Base-by-base conservation (phyloP, 2,888 invertebrate species). In the Nomada ruficornis region DNA sequence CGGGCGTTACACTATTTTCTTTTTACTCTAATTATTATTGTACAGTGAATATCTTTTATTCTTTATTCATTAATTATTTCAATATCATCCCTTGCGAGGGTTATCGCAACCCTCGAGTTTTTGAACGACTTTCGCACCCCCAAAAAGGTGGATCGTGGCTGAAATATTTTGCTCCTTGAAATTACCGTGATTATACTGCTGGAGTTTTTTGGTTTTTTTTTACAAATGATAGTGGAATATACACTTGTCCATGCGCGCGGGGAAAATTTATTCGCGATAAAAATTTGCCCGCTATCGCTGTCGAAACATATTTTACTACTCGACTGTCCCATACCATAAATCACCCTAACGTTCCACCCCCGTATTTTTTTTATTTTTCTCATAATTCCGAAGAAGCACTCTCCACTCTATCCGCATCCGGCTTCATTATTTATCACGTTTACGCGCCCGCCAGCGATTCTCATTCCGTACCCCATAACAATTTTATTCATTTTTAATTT, bases 281-380 rank as follows among this genome's bases (percentile, higher is more conserved):
- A 72, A 63, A 72, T 72, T 47, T 59, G 65, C 52, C 20, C 55
- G n/a, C 36, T 54, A 63, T 52, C 42, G 42, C 63, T 7, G 47
- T 62, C 52, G 55, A 65, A 60, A 64, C 75, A 52, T 62, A 59
- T 80, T 80, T 77, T 76, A 80, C 77, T 71, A 26, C 69, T 52
- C 47, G 18, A 70, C 70, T 47, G 36, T 60, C 60, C 5, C 70
- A 36, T n/a, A 9, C 64, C 13, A 67, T 80, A 71, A 80, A 79
- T 76, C 60, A 59, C 47, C 50, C 70, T 29, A 64, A 42, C 68
- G 57, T 68, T 68, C 57, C 55, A 69, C 26, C 52, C 63, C 2
- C 13, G 26, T 64, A n/a, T 11, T 42, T 62, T 59, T 79, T 79
- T 79, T 64, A 78, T 68, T 42, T 36, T 47, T 60, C 20, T 69